phyloP scores from a whole-genome alignment of 2,888 invertebrate species.

The Pycnomerus fuliginosus region DNA sequence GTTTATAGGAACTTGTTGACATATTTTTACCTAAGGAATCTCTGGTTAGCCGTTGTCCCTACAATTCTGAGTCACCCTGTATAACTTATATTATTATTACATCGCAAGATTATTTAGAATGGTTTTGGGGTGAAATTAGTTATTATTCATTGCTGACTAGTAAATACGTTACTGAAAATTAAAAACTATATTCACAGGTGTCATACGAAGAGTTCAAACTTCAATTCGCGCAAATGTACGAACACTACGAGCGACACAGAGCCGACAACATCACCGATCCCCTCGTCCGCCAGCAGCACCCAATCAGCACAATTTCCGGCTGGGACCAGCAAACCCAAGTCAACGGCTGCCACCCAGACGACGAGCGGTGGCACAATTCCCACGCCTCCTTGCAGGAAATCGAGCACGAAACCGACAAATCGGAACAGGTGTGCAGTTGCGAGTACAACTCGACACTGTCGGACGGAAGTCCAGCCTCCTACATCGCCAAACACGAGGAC shows the following conservation, averaged over 20 bases:
- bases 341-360: slow-evolving; percentile 45
- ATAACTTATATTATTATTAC: too few relatives aligned
- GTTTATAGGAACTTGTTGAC: too few relatives aligned
- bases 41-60: too few relatives aligned
- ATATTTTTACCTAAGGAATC: too few relatives aligned
- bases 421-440: slow-evolving; percentile 50
- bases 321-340: slow-evolving; percentile 72
- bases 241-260: slow-evolving; percentile 90
- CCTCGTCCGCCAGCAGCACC: slow-evolving; percentile 85
- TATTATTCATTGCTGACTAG: not conserved
- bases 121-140: too few relatives aligned
- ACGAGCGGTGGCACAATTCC: slow-evolving; percentile 45
- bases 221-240: slow-evolving; percentile 97
- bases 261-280: slow-evolving; percentile 96
- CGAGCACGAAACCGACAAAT: slow-evolving; percentile 45
- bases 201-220: slow-evolving; percentile 98
- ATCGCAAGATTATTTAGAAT: too few relatives aligned
- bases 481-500: slow-evolving; percentile 52
- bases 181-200: slow-evolving; percentile 68
- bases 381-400: slow-evolving; percentile 40
- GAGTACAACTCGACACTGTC: slow-evolving; percentile 53
- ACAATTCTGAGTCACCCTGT: too few relatives aligned
- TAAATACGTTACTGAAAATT: not conserved
- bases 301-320: slow-evolving; percentile 95
- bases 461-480: slow-evolving; percentile 56